Base-by-base conservation (phyloP, 2,888 invertebrate genomes). In the Clepsis dumicolana region DNA sequence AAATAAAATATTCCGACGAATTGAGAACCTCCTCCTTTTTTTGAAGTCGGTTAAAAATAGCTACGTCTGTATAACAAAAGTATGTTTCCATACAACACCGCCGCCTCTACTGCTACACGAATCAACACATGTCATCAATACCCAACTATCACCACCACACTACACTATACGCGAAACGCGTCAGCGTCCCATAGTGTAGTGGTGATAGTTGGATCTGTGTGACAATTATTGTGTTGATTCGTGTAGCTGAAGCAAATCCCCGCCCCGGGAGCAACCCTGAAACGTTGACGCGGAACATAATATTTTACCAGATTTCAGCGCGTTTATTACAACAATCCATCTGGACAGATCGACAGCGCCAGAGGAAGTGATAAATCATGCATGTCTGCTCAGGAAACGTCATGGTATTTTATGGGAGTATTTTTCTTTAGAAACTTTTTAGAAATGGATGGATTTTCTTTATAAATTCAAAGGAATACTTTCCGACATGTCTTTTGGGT, bases 291-390 rank as follows among this genome's bases (percentile, higher is more conserved):
- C 18, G 2, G 8, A 18, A 29, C 44, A 32, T 50, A 62, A 62
- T 53, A 53, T 63, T 41, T 63, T 14, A 53, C 35, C 35, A 59
- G 65, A 65, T 65, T 59, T 24, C 18, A 4, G 21, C 12, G 16
- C 48, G 50, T 52, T 59, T 59, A 65, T 59, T 59, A 50, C 59
- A 29, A 50, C 59, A 50, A 65, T 65, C 52, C 59, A 59, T 65
- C 65, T 59, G 57, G 25, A 14, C 21, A 52, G 59, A 65, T 59
- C 52, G 65, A 38, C 52, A 38, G 25, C 27, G 48, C 41, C 29
- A 64, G 24, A 52, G 54, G 35, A 14, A 25, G 50, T 41, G 59
- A 65, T 65, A 59, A 65, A 65, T 65, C 18, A 35, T 56, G 32
- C 56, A 52, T 29, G 48, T 59, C 10, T n/a, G 53, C 21, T 44